Evolutionary conservation across 2,113 vertebrate species (phyloP).

Genomic region (Hippocampus abdominalis): DNA sequence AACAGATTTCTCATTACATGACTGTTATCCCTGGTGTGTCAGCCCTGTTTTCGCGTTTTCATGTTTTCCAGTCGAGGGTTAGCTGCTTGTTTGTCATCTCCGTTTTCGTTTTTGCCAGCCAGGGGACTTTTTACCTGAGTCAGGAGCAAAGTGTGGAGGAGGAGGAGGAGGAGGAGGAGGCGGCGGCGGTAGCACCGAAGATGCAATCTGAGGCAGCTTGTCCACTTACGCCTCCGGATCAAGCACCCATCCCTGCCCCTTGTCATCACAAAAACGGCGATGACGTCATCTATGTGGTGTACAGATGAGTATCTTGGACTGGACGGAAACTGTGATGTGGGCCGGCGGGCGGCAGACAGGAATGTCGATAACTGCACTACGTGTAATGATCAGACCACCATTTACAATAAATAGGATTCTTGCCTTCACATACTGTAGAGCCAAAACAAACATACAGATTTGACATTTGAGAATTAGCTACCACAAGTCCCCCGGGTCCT

Average conservation of each 20-base stretch:
- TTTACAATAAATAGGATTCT: not conserved
- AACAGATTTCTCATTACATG: too few species aligned
- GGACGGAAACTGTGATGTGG: not conserved
- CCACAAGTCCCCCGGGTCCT: too few species aligned
- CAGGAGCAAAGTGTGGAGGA: slow-evolving; percentile 32
- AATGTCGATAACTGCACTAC: not conserved
- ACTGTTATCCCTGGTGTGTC: not conserved
- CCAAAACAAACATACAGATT: not conserved
- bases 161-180: not conserved
- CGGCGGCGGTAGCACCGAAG: slow-evolving; percentile 25
- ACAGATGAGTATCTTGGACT: not conserved
- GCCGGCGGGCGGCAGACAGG: not conserved
- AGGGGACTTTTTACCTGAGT: slow-evolving; percentile 63
- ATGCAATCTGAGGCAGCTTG: slow-evolving; percentile 26
- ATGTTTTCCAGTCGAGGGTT: slow-evolving; percentile 60
- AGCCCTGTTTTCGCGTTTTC: not conserved
- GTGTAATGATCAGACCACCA: not conserved
- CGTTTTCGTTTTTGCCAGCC: slow-evolving; percentile 2
- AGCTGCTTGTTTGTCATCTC: slow-evolving; percentile 50
- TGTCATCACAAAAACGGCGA: not conserved
- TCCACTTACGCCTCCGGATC: slow-evolving; percentile 21
- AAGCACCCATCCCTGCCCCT: not conserved
- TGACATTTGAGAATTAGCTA: too few species aligned
- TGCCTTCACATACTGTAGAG: not conserved
- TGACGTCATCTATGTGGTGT: not conserved